phyloP scores from a whole-genome alignment of 2,797 vertebrate genomes.

The Intellagama lesueurii region DNA sequence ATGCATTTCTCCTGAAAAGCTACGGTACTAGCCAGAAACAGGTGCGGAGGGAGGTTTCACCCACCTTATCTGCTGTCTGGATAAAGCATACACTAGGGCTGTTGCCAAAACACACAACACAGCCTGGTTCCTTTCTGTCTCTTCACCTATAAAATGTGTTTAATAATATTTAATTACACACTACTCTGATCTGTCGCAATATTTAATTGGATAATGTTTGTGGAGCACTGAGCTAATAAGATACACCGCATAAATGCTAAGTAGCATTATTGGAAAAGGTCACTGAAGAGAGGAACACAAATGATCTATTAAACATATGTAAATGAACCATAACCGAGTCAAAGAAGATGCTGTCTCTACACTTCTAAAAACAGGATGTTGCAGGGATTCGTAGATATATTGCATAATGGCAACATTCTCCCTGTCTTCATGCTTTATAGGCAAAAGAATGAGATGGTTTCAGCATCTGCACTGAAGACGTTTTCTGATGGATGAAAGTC shows the following conservation, averaged over 20 bases:
- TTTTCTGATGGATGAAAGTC: neutral
- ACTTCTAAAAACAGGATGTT: neutral
- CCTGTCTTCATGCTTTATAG: neutral
- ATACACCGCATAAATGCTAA: conserved; percentile 39
- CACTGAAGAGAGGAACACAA: conserved; percentile 9
- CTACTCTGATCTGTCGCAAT: conserved; percentile 19
- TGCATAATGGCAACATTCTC: neutral
- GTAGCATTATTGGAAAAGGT: conserved; percentile 33
- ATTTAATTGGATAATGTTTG: conserved; percentile 60
- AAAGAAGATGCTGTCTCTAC: neutral
- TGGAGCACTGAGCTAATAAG: conserved; percentile 48
- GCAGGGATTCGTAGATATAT: neutral
- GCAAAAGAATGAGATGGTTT: neutral
- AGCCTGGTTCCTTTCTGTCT: conserved; percentile 52
- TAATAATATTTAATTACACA: conserved; percentile 64
- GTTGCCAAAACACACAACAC: conserved; percentile 42
- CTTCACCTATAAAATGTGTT: conserved; percentile 53
- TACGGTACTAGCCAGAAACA: neutral
- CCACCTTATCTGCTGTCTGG: neutral
- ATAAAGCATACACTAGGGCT: neutral
- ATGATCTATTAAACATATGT: conserved; percentile 33
- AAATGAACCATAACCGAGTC: conserved; percentile 23
- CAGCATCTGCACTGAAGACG: neutral
- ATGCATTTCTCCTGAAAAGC: neutral
- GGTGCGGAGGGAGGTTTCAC: no score